Evolutionary conservation across 64 coral and sea anemone genomes (phyloP).

Genomic region (Hydrozoanthus tunicans): DNA sequence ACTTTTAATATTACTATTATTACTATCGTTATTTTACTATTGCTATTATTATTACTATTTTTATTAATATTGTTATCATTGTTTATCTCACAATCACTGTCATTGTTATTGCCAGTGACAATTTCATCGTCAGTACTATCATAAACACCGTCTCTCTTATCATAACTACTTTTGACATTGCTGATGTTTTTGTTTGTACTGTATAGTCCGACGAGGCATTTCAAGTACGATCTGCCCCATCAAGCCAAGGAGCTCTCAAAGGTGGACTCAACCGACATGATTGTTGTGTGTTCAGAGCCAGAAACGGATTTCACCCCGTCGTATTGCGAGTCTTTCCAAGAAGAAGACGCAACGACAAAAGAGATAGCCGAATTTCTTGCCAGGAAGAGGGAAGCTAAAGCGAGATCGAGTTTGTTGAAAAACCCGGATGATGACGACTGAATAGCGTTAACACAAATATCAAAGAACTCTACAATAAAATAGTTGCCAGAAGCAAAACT

Average conservation of each 20-base stretch:
- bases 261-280: conserved; percentile 25
- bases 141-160: too few species aligned
- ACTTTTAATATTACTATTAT: too few species aligned
- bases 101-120: too few species aligned
- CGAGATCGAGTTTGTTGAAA: background rate
- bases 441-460: background rate
- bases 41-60: background rate
- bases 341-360: conserved; percentile 31
- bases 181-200: background rate
- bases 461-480: too few species aligned
- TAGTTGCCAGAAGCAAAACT: too few species aligned
- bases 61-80: background rate
- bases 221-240: background rate
- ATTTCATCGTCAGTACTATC: background rate
- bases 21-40: background rate
- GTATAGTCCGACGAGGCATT: background rate
- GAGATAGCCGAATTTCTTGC: conserved; percentile 49
- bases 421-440: background rate
- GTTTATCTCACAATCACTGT: background rate
- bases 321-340: conserved; percentile 33
- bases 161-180: background rate
- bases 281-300: background rate
- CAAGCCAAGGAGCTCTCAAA: conserved; percentile 4
- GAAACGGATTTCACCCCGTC: conserved; percentile 36
- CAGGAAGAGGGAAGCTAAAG: conserved; percentile 3